Evolutionary conservation across 1,140 invertebrate species (phyloP), one percentile per base, ranked within the genome.

Genomic region (Philotrypesis tridentata): DNA sequence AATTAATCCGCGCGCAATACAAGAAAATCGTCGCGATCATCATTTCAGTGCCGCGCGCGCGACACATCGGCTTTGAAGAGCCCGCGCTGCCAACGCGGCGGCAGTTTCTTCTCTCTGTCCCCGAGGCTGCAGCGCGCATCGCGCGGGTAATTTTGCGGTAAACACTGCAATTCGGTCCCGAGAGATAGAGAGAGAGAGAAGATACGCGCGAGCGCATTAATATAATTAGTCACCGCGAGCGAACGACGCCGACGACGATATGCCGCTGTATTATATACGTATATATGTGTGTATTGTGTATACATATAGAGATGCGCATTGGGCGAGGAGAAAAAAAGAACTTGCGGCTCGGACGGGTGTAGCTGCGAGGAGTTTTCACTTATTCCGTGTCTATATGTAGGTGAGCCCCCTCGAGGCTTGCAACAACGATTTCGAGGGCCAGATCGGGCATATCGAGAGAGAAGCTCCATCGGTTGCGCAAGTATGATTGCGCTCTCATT

Each of bases 171-270:
- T 92, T 88, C 88, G 85, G 88, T 87, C 25, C n/a, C 23, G 33
- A 37, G 33, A 77, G 63, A n/a, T n/a, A n/a, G n/a, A n/a, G n/a
- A n/a, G n/a, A n/a, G 31, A 40, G 23, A n/a, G 76, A 71, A 61
- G 89, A 91, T 89, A 88, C 89, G 87, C 73, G 79, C 86, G 88
- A 88, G 88, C 88, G 89, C 88, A 92, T 92, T 92, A 92, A 92
- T 92, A 91, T 92, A 91, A 92, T 92, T 92, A 92, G 90, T 92
- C 88, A 92, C 90, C 91, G 89, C 90, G 85, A 86, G 82, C 84
- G 63, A 80, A 71, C 37, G 40, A 29, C 76, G 74, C n/a, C 40
- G 77, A 31, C n/a, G 60, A 76, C 37, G 74, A 43, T n/a, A 40
- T 21, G 74, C 14, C 31, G 29, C 61, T 27, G 73, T 14, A 14